Percentiles rank a stretch among this genome's conserved stretches.
Conservation (phyloP, 2,888 invertebrate genomes). For the Leptinotarsa rubiginosa region DNA sequence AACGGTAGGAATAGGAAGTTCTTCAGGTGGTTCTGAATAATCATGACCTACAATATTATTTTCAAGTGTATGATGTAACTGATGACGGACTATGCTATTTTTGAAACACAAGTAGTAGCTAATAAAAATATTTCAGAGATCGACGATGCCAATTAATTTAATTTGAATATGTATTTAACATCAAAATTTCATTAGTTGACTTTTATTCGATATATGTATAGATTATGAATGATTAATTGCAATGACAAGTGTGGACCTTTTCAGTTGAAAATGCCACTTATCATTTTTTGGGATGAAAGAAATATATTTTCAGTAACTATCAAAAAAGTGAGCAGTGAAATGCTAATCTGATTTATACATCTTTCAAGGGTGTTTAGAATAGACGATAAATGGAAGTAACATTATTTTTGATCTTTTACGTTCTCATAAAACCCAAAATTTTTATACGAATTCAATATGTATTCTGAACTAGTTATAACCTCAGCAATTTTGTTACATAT, state of each 20-base stretch:
- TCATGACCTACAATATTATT: conserved; percentile 13
- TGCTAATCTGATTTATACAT: too few relatives aligned
- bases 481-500: too few relatives aligned
- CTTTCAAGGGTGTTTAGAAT: too few relatives aligned
- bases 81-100: neutral
- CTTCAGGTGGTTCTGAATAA: neutral
- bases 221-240: neutral
- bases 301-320: neutral
- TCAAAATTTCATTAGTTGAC: neutral
- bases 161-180: neutral
- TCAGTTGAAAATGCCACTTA: too few relatives aligned
- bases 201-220: neutral
- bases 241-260: neutral
- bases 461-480: too few relatives aligned
- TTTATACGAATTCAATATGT: too few relatives aligned
- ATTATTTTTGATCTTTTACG: too few relatives aligned
- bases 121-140: neutral
- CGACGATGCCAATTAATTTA: neutral
- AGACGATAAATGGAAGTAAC: too few relatives aligned
- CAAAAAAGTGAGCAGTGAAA: too few relatives aligned
- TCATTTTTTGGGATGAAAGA: neutral
- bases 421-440: too few relatives aligned
- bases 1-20: neutral
- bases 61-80: conserved; percentile 1
- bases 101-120: neutral